Evolutionary conservation across 2,888 invertebrate genomes (phyloP).

Genomic region (Maniola hyperantus): DNA sequence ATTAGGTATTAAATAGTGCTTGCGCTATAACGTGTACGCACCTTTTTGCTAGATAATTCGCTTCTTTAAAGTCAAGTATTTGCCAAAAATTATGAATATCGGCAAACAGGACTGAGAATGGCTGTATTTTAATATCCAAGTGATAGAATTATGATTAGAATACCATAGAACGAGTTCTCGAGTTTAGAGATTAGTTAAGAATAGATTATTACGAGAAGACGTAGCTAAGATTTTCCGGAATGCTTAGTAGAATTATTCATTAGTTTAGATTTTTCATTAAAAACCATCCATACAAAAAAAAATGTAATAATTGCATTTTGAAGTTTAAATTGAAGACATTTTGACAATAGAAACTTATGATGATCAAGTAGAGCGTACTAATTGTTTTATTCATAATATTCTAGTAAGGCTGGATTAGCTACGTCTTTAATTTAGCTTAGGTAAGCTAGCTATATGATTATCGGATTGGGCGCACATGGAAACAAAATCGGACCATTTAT

Average conservation of each 20-base stretch:
- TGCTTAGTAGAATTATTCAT: background rate
- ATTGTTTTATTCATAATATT: background rate
- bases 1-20: background rate
- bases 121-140: slow-evolving; percentile 52
- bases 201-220: background rate
- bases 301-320: background rate
- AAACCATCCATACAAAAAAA: background rate
- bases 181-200: slow-evolving; percentile 21
- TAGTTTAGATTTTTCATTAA: background rate
- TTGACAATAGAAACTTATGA: background rate
- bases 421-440: slow-evolving; percentile 7
- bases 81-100: slow-evolving; percentile 50
- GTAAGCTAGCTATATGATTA: slow-evolving; percentile 9
- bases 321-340: background rate
- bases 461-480: background rate
- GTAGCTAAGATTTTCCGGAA: slow-evolving; percentile 17
- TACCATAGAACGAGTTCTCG: slow-evolving; percentile 26
- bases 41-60: slow-evolving; percentile 25
- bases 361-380: background rate
- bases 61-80: slow-evolving; percentile 33
- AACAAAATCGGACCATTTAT: slow-evolving; percentile 3
- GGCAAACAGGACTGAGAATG: slow-evolving; percentile 66
- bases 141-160: slow-evolving; percentile 34
- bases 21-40: slow-evolving; percentile 2
- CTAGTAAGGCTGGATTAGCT: slow-evolving; percentile 10